Percentiles rank a stretch among this genome's conserved stretches.
Conservation (phyloP, 1,140 invertebrate species). For the Argopecten irradians region DNA sequence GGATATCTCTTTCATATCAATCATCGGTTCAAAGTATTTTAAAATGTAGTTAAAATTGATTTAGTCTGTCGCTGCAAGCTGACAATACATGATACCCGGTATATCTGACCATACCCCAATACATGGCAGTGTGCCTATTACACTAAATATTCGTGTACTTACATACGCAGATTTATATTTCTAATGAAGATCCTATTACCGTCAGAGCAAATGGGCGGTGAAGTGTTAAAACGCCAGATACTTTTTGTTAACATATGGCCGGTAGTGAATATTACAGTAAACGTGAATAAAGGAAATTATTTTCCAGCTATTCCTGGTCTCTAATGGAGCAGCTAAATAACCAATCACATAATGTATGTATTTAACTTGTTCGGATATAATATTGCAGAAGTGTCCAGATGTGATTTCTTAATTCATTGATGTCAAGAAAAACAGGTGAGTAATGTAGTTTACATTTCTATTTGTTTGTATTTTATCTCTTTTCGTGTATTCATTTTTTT, state of each 20-base stretch:
- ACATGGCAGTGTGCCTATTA: background rate
- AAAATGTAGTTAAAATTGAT: too few relatives aligned
- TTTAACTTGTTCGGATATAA: background rate
- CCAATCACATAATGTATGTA: background rate
- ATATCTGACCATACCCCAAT: background rate
- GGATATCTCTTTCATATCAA: too few relatives aligned
- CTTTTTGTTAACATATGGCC: background rate
- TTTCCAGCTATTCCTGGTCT: background rate
- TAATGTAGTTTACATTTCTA: too few relatives aligned
- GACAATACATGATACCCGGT: background rate
- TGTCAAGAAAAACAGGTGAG: too few relatives aligned
- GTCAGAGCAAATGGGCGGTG: background rate
- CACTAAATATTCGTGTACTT: background rate
- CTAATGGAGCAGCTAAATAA: background rate
- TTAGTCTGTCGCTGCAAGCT: background rate
- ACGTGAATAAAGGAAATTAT: slow-evolving; percentile 5
- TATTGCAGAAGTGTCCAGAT: background rate
- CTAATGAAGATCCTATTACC: slow-evolving; percentile 23
- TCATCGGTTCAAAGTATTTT: too few relatives aligned
- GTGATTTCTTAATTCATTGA: background rate
- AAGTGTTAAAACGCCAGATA: background rate
- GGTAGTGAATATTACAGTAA: background rate
- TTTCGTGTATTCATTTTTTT: too few relatives aligned
- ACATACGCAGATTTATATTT: background rate
- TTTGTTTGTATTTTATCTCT: too few relatives aligned